Evolutionary conservation across 2,797 vertebrate species (phyloP), one percentile per base, ranked within the genome.

Genomic region (Acestrorhynchus altus): DNA sequence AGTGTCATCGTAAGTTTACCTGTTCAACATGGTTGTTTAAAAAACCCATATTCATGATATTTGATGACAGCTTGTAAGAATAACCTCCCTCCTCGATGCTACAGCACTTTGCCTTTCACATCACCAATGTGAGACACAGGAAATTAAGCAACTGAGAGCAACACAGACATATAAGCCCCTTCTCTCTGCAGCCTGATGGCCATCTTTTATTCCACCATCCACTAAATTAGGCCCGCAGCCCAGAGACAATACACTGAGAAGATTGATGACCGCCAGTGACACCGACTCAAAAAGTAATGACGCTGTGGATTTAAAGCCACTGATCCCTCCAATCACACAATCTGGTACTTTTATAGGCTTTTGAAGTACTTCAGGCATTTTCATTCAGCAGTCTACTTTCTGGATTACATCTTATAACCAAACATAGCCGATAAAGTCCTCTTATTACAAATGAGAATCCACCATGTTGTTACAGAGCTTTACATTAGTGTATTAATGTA

Each of bases 71-170:
- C 24, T 13, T 57, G 24, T 15, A 57, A 66, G 69, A n/a, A 67
- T 49, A 67, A 47, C 65, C 44, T 49, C 26, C 49, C 28, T 47
- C 28, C 28, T 40, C 44, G 13, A 46, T 40, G 66, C 47, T 22
- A 15, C 26, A 20, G 52, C 46, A 66, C 70, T 22, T 72, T 69
- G 61, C 8, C 72, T 79, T 81, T 74, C 15, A 52, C 52, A 31
- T 64, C 15, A 31, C 83, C 76, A 63, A 8, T 60, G 64, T 72
- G 35, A 85, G 81, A 90, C 85, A 85, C 90, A 93, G 92, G 92
- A 93, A 91, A 93, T 92, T 87, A 92, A 93, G 90, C 85, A 70
- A 74, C 46, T 31, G 71, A 69, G 78, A 81, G 70, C 56, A 83
- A 74, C 80, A 85, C 35, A 44, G 74, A 68, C 47, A 71, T 12